Evolutionary conservation across 2,888 invertebrate genomes (phyloP).

Genomic region (Serripes groenlandicus): DNA sequence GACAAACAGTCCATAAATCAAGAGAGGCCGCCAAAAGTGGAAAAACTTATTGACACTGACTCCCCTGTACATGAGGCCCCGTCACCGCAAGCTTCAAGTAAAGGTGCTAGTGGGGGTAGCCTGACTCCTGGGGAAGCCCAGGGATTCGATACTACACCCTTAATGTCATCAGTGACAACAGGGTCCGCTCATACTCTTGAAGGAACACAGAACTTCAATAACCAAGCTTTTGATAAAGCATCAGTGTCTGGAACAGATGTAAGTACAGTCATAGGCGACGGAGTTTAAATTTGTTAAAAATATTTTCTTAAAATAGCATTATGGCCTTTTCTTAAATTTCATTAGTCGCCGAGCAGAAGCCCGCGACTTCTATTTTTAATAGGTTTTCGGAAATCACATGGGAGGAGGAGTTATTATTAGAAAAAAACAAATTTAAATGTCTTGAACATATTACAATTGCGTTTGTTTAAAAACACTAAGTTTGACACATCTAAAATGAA

Average conservation of each 20-base stretch:
- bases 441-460: no score
- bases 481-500: no score
- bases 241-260: conserved; percentile 66
- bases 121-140: conserved; percentile 3
- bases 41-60: conserved; percentile 62
- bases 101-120: conserved; percentile 33
- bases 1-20: neutral
- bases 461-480: no score
- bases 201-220: conserved; percentile 73
- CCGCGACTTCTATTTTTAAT: no score
- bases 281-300: neutral
- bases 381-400: no score
- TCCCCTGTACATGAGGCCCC: conserved; percentile 35
- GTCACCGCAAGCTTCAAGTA: conserved; percentile 18
- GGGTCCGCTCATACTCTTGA: conserved; percentile 62
- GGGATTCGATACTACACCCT: conserved; percentile 23
- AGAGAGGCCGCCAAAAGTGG: conserved; percentile 35
- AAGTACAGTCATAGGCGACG: conserved; percentile 12
- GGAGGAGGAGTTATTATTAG: no score
- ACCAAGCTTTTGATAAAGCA: conserved; percentile 74
- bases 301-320: neutral
- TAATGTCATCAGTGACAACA: conserved; percentile 60
- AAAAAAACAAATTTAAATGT: no score
- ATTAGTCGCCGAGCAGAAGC: no score
- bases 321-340: no score